Conservation (phyloP, 2,113 vertebrate species). For the Gorsachius goisagi region DNA sequence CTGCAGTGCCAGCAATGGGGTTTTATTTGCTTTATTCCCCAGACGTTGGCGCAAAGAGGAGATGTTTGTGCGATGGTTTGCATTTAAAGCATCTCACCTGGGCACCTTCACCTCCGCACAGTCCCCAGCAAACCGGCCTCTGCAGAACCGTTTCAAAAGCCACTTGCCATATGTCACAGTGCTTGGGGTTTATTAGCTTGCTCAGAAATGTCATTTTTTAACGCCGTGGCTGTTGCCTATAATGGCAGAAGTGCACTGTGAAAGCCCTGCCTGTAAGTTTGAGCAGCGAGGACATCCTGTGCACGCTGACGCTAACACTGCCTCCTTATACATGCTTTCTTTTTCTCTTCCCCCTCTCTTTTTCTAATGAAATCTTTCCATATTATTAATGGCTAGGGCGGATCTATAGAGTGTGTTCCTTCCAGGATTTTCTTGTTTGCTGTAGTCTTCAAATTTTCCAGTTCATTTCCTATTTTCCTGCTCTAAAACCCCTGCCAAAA, state of each 20-base stretch:
- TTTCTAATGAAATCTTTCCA: slow-evolving; percentile 55
- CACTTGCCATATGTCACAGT: accelerated
- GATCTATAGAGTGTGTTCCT: slow-evolving; percentile 1
- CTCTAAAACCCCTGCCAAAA: background rate
- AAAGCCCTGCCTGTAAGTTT: accelerated
- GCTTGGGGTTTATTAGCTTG: accelerated
- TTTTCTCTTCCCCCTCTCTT: background rate
- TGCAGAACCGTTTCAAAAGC: background rate
- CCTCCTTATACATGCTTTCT: background rate
- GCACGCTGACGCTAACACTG: background rate
- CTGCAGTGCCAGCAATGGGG: accelerated
- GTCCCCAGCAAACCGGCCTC: background rate
- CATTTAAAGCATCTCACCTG: background rate
- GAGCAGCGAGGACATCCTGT: background rate
- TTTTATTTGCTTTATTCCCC: background rate
- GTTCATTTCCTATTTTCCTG: slow-evolving; percentile 19
- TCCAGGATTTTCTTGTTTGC: slow-evolving; percentile 51
- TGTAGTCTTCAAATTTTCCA: background rate
- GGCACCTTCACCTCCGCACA: accelerated
- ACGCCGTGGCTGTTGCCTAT: accelerated
- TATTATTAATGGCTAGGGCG: slow-evolving; percentile 1
- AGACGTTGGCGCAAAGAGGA: accelerated
- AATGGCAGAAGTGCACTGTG: accelerated
- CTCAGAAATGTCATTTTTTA: background rate
- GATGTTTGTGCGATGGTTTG: accelerated